These are phyloP conservation scores for Sminthurides aquaticus DNA, from an alignment of 2,888 invertebrate genomes.

Conservation along the genomic window DNA sequence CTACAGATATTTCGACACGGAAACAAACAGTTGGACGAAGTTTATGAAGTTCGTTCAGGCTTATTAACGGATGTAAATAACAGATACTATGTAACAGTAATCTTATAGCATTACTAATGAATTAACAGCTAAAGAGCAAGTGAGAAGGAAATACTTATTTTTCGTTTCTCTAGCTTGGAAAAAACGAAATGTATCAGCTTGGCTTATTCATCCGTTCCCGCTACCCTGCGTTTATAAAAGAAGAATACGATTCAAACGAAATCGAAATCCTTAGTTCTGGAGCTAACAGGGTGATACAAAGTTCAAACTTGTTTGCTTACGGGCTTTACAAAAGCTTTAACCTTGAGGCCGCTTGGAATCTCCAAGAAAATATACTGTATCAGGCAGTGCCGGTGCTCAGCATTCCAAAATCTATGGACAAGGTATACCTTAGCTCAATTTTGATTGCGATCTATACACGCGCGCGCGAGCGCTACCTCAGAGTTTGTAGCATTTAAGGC, in stretches of 20 bases:
- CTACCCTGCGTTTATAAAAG: background rate
- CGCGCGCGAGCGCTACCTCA: no score
- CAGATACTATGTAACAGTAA: no score
- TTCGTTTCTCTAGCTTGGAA: background rate
- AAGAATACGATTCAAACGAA: background rate
- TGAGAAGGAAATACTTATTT: no score
- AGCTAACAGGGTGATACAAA: slow-evolving; percentile 5
- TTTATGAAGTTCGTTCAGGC: background rate
- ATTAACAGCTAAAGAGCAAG: no score
- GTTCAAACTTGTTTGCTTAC: background rate
- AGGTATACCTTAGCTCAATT: no score
- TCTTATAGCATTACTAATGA: no score
- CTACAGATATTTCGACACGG: background rate
- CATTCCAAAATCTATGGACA: background rate
- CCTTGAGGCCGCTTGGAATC: background rate
- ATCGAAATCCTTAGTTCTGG: slow-evolving; percentile 5
- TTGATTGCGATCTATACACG: no score
- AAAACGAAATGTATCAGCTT: background rate
- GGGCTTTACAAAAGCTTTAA: background rate
- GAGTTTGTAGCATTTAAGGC: no score
- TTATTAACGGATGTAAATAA: background rate
- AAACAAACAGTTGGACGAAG: slow-evolving; percentile 6
- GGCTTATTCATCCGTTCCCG: background rate
- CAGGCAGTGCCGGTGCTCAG: background rate
- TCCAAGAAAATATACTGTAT: background rate